Evolutionary conservation across 2,888 invertebrate species (phyloP).

Genomic region (Hartigia nigra): DNA sequence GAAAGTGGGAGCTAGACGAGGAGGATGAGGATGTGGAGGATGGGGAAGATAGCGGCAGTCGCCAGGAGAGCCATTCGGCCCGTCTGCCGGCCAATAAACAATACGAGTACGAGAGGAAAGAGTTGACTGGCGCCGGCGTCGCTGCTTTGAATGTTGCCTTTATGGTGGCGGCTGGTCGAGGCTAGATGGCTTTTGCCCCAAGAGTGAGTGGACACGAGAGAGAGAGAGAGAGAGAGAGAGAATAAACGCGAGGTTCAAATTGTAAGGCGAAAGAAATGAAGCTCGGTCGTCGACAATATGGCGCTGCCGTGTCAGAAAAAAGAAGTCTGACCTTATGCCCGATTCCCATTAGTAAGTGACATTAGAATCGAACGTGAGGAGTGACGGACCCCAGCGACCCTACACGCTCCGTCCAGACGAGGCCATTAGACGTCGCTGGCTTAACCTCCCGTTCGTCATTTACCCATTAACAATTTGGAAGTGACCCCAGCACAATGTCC

Average conservation of each 20-base stretch:
- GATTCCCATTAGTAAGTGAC: not conserved
- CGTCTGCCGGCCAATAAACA: conserved; percentile 47
- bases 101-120: conserved; percentile 46
- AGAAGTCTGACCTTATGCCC: not conserved
- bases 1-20: conserved; percentile 3
- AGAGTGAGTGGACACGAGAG: conserved; percentile 6
- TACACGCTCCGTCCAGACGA: not conserved
- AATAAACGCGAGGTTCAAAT: not conserved
- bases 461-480: not conserved
- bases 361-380: not conserved
- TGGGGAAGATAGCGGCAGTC: conserved; percentile 1
- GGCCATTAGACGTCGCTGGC: not conserved
- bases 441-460: not conserved
- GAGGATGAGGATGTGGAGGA: conserved; percentile 6
- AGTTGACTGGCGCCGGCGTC: conserved; percentile 53
- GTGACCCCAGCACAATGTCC: not conserved
- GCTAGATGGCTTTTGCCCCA: not conserved
- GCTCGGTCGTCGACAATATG: not conserved
- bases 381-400: not conserved
- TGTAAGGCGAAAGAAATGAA: not conserved
- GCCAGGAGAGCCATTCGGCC: conserved; percentile 16
- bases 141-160: conserved; percentile 55
- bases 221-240: conserved; percentile 3
- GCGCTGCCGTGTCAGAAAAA: not conserved
- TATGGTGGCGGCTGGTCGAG: conserved; percentile 41